Base-by-base conservation (phyloP, 2,888 invertebrate genomes). In the Folsomia manolachei region DNA sequence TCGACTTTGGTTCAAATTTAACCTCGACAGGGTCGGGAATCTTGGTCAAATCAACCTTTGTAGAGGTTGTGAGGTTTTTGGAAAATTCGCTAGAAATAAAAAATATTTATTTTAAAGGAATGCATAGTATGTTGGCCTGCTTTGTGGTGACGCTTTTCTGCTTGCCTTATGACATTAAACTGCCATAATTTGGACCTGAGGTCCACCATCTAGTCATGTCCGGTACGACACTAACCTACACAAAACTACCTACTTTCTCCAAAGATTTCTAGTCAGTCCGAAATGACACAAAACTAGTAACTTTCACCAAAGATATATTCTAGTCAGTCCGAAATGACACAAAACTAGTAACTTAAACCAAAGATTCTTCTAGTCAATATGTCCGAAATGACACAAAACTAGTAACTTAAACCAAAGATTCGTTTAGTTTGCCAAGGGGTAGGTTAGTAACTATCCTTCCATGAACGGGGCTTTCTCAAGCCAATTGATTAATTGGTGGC, bases 1-100 rank as follows among this genome's bases (percentile, higher is more conserved):
- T 89, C 1, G 91, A 89, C 80, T 89, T 89, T 1, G 92, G 93
- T 82, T 95, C 93, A 82, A 90, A 94, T 27, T 90, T 91, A 39
- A 39, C 56, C 56, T 91, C 88, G 77, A 92, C 88, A 0, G 94
- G 92, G 0, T 90, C 86, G 0, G 92, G 91, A 68, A 95, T 93
- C 60, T 81, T 79, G 14, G 81, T 76, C 82, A 90, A 88, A 79
- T 93, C 92, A 21, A 95, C 93, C 81, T 91, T 90, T 0, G 95
- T 95, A 2, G 90, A 90, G 56, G 90, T 90, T 0, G 89, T 87
- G 63, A 93, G 89, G 83, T 94, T 93, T 81, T 92, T 92, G 0
- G 95, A 95, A 82, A 90, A 93, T 78, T 92, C 92, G 75, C 94
- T 94, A 79, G 90, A n/a, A n/a, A n/a, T n/a, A n/a, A n/a, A n/a